A percentile compares a stretch with the other conserved stretches of the same genome.
Evolutionary conservation across 2,888 invertebrate genomes (phyloP).

Genomic region (Sinopyrophorus schimmeli): DNA sequence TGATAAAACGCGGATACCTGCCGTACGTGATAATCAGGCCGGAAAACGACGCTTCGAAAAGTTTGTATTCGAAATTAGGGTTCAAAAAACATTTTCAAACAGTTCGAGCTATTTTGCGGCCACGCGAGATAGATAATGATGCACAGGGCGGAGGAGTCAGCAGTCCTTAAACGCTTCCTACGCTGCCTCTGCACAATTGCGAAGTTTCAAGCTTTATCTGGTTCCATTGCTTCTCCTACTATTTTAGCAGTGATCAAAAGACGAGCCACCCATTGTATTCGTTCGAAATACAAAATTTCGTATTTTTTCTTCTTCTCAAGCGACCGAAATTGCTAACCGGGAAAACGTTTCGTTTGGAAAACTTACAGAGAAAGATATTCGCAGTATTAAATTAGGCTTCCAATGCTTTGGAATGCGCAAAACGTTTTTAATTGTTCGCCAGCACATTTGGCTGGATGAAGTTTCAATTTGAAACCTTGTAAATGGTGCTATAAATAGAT

Average conservation of each 20-base stretch:
- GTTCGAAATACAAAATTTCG: too few species aligned
- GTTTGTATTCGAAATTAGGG: conserved; percentile 80
- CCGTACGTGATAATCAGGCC: conserved; percentile 87
- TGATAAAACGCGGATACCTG: conserved; percentile 63
- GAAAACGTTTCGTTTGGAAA: too few species aligned
- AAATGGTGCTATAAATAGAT: too few species aligned
- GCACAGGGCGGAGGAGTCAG: conserved; percentile 44
- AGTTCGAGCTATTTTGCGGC: conserved; percentile 76
- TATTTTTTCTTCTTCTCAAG: too few species aligned
- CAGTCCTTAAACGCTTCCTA: conserved; percentile 25
- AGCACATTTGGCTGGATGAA: too few species aligned
- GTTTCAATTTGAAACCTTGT: too few species aligned
- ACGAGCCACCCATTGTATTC: too few species aligned
- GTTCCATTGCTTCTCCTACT: conserved; percentile 27
- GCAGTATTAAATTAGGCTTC: too few species aligned
- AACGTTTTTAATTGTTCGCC: too few species aligned
- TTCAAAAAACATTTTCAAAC: conserved; percentile 80
- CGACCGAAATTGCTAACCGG: too few species aligned
- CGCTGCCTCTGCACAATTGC: conserved; percentile 27
- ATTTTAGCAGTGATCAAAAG: conserved; percentile 29
- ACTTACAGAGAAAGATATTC: too few species aligned
- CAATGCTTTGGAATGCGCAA: too few species aligned
- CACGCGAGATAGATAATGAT: conserved; percentile 53
- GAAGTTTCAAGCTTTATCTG: conserved; percentile 29
- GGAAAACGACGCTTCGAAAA: conserved; percentile 84